Base-by-base conservation (phyloP, 2,797 vertebrate species). In the Peromyscus melanophrys region DNA sequence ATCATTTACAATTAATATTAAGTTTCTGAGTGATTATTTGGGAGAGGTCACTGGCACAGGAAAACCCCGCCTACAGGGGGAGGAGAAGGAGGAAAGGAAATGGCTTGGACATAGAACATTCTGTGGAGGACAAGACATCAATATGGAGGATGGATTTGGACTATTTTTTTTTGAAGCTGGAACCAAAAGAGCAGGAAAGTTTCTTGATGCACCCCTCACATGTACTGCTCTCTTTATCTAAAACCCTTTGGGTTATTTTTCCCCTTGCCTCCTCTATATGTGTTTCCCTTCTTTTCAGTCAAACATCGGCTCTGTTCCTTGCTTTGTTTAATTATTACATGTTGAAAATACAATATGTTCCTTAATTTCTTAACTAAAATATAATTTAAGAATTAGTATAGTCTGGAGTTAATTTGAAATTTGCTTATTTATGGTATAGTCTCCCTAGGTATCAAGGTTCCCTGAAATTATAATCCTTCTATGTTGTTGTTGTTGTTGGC, bases 291-390 rank as follows among this genome's bases (percentile, higher is more conserved):
- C 3, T 49, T 89, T 89, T 57, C 25, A 40, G 40, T 6, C 59
- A 61, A 94, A 92, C 8, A 52, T 57, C 29, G 84, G 8, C 95
- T 96, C 52, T 73, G 94, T 82, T 75, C 82, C 43, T 93, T 92
- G 27, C 57, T 89, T 90, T 85, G 3, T 78, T 83, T 80, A 89
- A 90, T 55, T 95, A 80, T 6, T 67, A 57, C 23, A 71, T 84
- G 43, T 87, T 92, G 61, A 85, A 95, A 85, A 78, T 57, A 95
- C 82, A 43, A 87, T 81, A 57, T 31, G 2, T 52, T 73, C 63
- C 73, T 46, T 77, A n/a, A 76, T 95, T 81, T 95, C 25, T 43
- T 92, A 92, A 86, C 67, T 86, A 88, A 55, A 63, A 67, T 73
- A 76, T 34, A 84, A 40, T 69, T 77, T 94, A 90, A 84, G 31